These are phyloP conservation scores for Bagarius yarrelli DNA, from an alignment of 2,113 vertebrate genomes.

Conservation along the genomic window DNA sequence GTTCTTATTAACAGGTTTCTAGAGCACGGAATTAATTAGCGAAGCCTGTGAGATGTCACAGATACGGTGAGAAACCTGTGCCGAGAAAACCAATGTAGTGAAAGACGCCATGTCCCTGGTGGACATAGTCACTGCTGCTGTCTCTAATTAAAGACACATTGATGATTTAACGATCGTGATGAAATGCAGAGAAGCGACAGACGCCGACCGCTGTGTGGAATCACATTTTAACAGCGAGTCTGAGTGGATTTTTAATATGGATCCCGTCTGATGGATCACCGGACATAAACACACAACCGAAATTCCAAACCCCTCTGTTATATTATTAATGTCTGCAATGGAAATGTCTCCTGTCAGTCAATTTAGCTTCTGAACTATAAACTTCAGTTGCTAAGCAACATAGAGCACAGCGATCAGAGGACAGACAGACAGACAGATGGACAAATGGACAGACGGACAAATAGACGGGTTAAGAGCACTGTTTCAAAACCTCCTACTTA, in stretches of 20 bases:
- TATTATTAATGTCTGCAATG: not conserved
- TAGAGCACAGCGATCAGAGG: not conserved
- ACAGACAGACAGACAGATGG: too few relatives aligned
- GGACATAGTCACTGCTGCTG: not conserved
- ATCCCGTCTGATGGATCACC: too few relatives aligned
- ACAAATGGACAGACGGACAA: too few relatives aligned
- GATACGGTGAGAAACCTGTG: not conserved
- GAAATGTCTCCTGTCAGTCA: not conserved
- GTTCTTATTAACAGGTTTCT: conserved; percentile 1
- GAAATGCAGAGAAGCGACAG: not conserved
- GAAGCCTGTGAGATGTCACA: not conserved
- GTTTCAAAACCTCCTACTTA: too few relatives aligned
- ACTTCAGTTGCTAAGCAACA: not conserved
- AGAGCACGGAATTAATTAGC: conserved; percentile 6
- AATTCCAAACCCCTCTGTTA: not conserved
- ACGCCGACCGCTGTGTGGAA: not conserved
- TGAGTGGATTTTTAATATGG: not conserved
- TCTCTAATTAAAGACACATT: conserved; percentile 12
- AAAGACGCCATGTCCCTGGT: not conserved
- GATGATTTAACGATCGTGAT: not conserved
- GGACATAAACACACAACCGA: too few relatives aligned
- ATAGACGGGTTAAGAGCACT: too few relatives aligned
- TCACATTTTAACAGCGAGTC: not conserved
- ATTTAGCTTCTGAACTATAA: not conserved
- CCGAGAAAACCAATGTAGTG: not conserved